Conservation (phyloP, 1,140 invertebrate genomes). For the Pseudomyrmex flavicornis region DNA sequence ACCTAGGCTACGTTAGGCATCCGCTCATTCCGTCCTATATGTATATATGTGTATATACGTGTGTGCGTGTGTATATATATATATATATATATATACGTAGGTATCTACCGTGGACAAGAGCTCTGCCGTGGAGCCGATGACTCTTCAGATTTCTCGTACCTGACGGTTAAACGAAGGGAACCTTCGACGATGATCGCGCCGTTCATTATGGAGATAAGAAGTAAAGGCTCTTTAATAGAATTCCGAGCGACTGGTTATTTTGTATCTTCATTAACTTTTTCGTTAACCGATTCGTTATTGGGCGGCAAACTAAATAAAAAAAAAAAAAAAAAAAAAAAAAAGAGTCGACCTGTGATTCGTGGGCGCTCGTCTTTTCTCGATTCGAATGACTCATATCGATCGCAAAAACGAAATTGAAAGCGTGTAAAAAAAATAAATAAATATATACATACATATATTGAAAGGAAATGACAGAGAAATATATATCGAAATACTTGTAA, state of each 20-base stretch:
- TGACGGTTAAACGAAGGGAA: constrained; percentile 55
- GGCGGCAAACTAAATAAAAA: constrained; percentile 2
- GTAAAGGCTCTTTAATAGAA: constrained; percentile 69
- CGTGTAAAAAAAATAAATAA: constrained; percentile 3
- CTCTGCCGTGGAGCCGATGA: constrained; percentile 68
- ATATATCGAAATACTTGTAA: constrained; percentile 37
- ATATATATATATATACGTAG: not conserved
- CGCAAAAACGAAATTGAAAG: constrained; percentile 55
- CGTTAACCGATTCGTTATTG: constrained; percentile 58
- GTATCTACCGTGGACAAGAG: constrained; percentile 12
- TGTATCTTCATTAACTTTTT: constrained; percentile 59
- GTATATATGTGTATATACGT: not conserved
- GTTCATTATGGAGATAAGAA: constrained; percentile 70
- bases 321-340: not conserved
- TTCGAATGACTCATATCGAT: constrained; percentile 51
- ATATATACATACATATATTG: not conserved
- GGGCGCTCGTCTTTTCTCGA: constrained; percentile 33
- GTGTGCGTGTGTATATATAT: not conserved
- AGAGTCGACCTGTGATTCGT: constrained; percentile 25
- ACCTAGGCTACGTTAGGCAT: constrained; percentile 39
- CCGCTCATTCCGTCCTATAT: constrained; percentile 39
- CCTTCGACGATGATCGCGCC: constrained; percentile 62
- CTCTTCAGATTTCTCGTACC: constrained; percentile 73
- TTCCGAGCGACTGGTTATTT: constrained; percentile 55
- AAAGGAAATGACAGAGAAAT: not conserved